Conservation (phyloP, 1,140 invertebrate genomes). For the Dreissena polymorpha region DNA sequence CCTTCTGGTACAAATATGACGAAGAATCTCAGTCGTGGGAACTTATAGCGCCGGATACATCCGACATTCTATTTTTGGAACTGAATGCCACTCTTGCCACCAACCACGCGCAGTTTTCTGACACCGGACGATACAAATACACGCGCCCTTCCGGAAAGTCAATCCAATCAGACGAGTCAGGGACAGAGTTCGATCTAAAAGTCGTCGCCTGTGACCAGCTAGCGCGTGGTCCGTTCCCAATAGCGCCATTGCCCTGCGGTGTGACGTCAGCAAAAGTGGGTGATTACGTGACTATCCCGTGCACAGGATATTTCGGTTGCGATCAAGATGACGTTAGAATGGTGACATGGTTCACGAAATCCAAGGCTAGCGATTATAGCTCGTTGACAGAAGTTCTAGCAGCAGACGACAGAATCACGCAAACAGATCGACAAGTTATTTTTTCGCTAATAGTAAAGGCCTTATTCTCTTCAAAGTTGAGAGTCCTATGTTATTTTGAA, state of each 20-base stretch:
- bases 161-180: too few species aligned
- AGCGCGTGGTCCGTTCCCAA: constrained; percentile 1
- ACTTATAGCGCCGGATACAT: too few species aligned
- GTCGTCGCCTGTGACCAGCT: background rate
- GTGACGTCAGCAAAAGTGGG: background rate
- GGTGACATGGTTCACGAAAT: constrained; percentile 19
- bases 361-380: background rate
- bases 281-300: background rate
- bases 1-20: too few species aligned
- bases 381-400: background rate
- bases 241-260: background rate
- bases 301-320: constrained; percentile 14
- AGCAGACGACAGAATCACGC: constrained; percentile 2
- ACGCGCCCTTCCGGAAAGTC: too few species aligned
- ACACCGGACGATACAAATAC: too few species aligned
- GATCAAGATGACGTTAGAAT: background rate
- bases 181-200: background rate
- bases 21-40: too few species aligned
- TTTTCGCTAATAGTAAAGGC: too few species aligned
- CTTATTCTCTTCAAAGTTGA: too few species aligned
- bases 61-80: too few species aligned
- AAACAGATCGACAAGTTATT: constrained; percentile 11
- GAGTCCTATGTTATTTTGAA: too few species aligned
- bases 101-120: too few species aligned
- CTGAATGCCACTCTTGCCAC: too few species aligned